phyloP scores from a whole-genome alignment of 2,113 vertebrate species.

The Alexandromys fortis region DNA sequence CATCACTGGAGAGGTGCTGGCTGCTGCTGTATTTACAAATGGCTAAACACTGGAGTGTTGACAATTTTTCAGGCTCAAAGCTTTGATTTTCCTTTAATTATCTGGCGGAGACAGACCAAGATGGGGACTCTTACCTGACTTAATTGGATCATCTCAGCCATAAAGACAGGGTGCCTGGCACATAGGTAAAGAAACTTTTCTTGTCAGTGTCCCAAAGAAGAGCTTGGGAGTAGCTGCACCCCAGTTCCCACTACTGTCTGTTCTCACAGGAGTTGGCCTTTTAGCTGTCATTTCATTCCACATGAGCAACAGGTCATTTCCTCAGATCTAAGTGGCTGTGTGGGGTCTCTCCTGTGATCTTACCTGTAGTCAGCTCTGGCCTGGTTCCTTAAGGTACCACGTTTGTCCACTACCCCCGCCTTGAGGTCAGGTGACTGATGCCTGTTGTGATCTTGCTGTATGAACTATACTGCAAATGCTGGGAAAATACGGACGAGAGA shows the following conservation, averaged over 20 bases:
- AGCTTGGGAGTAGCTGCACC: background rate
- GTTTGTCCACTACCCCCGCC: background rate
- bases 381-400: background rate
- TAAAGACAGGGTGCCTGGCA: slow-evolving; percentile 36
- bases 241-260: background rate
- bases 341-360: background rate
- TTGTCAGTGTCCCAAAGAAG: slow-evolving; percentile 13
- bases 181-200: slow-evolving; percentile 44
- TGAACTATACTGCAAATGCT: background rate
- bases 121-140: slow-evolving; percentile 50
- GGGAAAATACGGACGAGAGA: background rate
- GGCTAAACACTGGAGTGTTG: slow-evolving; percentile 38
- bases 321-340: background rate
- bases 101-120: slow-evolving; percentile 50
- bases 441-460: background rate
- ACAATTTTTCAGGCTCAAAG: slow-evolving; percentile 40
- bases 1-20: background rate
- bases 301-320: background rate
- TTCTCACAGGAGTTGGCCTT: background rate
- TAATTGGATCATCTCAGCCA: slow-evolving; percentile 57
- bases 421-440: background rate
- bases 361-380: background rate
- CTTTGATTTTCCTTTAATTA: slow-evolving; percentile 73
- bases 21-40: slow-evolving; percentile 60
- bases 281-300: background rate